Percentiles rank a stretch among this genome's conserved stretches.
Evolutionary conservation across 2,888 invertebrate species (phyloP).

Genomic region (Cremastinae sp.): DNA sequence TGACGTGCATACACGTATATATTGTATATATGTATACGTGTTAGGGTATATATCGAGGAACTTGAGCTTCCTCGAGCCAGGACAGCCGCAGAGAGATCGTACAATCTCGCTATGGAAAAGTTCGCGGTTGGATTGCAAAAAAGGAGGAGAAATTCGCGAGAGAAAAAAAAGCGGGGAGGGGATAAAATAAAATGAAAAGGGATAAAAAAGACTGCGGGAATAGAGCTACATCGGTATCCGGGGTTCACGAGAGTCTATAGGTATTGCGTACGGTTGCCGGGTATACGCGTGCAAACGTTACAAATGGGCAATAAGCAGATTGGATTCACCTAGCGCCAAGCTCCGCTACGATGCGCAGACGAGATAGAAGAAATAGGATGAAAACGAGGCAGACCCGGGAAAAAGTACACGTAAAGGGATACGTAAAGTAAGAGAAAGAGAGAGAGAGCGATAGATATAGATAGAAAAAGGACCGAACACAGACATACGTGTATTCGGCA

Average conservation of each 20-base stretch:
- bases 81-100: constrained; percentile 60
- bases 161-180: constrained; percentile 27
- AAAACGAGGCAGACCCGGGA: constrained; percentile 22
- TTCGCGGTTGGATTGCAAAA: constrained; percentile 60
- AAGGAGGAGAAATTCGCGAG: constrained; percentile 20
- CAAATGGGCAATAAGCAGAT: constrained; percentile 74
- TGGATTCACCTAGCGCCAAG: constrained; percentile 69
- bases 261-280: constrained; percentile 34
- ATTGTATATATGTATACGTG: constrained; percentile 13
- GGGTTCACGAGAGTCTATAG: constrained; percentile 1
- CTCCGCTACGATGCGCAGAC: constrained; percentile 43
- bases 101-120: constrained; percentile 65
- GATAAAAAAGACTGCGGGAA: constrained; percentile 47
- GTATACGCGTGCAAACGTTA: constrained; percentile 66
- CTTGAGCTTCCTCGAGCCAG: constrained; percentile 55
- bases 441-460: constrained; percentile 27
- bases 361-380: constrained; percentile 34
- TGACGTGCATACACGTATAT: constrained; percentile 30
- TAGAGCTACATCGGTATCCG: constrained; percentile 21
- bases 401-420: constrained; percentile 38
- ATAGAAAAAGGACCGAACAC: constrained; percentile 11
- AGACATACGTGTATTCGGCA: constrained; percentile 32
- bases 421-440: too few species aligned
- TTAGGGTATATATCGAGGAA: constrained; percentile 17
- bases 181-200: constrained; percentile 6